phyloP scores from a whole-genome alignment of 2,888 invertebrate genomes.

The Biston betularia region DNA sequence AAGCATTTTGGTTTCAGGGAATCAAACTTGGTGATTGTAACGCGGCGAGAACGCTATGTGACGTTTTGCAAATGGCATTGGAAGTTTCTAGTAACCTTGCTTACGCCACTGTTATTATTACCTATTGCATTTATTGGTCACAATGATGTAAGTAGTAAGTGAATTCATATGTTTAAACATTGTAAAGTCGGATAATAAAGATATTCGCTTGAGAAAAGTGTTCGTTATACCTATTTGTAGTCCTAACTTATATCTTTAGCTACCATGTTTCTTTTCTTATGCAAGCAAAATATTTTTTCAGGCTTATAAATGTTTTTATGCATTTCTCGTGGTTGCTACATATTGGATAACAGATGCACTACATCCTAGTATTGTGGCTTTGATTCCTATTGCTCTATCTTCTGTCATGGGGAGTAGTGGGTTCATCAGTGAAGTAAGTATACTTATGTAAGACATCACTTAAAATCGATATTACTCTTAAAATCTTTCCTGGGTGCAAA shows the following conservation, averaged over 20 bases:
- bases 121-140: conserved; percentile 61
- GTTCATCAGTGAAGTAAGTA: conserved; percentile 57
- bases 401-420: conserved; percentile 53
- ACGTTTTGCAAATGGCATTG: conserved; percentile 65
- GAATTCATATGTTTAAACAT: no score
- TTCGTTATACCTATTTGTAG: no score
- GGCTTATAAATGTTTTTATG: conserved; percentile 64
- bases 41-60: conserved; percentile 55
- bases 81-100: conserved; percentile 59
- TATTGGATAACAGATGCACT: conserved; percentile 65
- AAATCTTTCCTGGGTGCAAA: no score
- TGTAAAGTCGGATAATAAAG: no score
- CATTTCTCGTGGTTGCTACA: conserved; percentile 60
- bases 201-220: background rate
- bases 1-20: conserved; percentile 52
- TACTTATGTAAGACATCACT: background rate
- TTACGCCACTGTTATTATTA: conserved; percentile 61
- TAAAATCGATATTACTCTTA: no score
- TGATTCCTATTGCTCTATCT: conserved; percentile 61
- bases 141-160: conserved; percentile 61
- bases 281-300: conserved; percentile 32
- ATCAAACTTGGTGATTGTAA: conserved; percentile 63
- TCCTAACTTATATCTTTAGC: background rate
- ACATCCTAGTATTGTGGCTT: conserved; percentile 61
- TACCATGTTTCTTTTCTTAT: background rate